Evolutionary conservation across 1,140 invertebrate genomes (phyloP).

Genomic region (Megathymus violae): DNA sequence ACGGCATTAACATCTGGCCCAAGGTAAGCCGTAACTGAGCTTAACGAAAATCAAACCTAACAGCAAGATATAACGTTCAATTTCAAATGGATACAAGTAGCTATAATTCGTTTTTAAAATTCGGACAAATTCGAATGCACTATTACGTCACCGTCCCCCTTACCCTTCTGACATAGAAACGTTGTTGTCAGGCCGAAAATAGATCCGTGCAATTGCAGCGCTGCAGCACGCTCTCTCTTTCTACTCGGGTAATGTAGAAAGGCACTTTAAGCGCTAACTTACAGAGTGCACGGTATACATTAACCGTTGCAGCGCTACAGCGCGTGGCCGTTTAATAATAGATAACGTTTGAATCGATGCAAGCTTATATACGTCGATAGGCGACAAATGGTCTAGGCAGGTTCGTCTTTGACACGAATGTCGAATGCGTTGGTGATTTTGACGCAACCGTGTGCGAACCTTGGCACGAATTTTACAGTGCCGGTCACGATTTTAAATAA

Average conservation of each 20-base stretch:
- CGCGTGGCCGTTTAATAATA: conserved; percentile 42
- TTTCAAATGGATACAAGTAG: conserved; percentile 17
- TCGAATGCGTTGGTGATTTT: conserved; percentile 35
- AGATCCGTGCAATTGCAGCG: conserved; percentile 40
- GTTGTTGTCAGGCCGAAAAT: conserved; percentile 66
- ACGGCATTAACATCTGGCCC: conserved; percentile 46
- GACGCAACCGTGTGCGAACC: conserved; percentile 55
- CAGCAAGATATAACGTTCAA: conserved; percentile 26
- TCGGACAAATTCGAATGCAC: conserved; percentile 62
- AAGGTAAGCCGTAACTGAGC: conserved; percentile 49
- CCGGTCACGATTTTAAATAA: conserved; percentile 45
- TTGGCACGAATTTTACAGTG: conserved; percentile 58
- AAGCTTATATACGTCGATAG: conserved; percentile 25
- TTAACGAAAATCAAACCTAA: conserved; percentile 44
- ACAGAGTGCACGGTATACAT: conserved; percentile 12
- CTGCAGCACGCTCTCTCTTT: conserved; percentile 29
- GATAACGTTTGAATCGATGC: conserved; percentile 41
- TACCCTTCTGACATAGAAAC: conserved; percentile 72
- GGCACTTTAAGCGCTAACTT: conserved; percentile 40
- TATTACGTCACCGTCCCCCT: conserved; percentile 65
- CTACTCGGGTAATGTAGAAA: conserved; percentile 13
- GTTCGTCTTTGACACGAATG: conserved; percentile 45
- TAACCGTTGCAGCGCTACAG: conserved; percentile 23
- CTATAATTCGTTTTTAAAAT: conserved; percentile 49
- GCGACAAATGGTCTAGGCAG: conserved; percentile 66